phyloP scores from a whole-genome alignment of 2,797 vertebrate genomes.

The Pangasius sanitwongsei region DNA sequence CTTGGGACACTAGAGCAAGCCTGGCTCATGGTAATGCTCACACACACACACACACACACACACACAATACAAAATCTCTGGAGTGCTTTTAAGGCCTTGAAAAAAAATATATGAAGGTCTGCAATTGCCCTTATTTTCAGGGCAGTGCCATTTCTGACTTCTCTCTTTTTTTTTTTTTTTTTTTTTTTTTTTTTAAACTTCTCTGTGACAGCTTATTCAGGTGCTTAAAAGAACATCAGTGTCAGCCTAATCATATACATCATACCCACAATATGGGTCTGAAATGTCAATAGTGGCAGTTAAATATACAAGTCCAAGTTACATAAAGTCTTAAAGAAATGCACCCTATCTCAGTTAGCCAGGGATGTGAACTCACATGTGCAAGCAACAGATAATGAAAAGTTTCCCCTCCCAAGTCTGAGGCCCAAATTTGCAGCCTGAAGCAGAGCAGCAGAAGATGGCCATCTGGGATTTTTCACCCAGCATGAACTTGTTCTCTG shows the following conservation, averaged over 20 bases:
- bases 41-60: not conserved
- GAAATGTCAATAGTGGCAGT: conserved; percentile 55
- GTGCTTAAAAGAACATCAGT: not conserved
- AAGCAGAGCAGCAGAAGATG: conserved; percentile 59
- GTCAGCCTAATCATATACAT: not conserved
- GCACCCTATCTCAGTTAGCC: conserved; percentile 32
- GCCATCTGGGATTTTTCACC: conserved; percentile 56
- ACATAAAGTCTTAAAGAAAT: conserved; percentile 39
- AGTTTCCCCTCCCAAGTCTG: conserved; percentile 53
- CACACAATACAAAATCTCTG: not conserved
- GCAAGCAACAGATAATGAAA: conserved; percentile 60
- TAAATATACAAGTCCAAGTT: conserved; percentile 46
- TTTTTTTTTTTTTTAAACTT: not conserved
- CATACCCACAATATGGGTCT: not conserved
- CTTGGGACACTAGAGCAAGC: not conserved
- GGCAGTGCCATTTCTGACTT: not conserved
- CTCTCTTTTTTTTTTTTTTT: no score
- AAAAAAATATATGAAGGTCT: not conserved
- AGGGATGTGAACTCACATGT: conserved; percentile 44
- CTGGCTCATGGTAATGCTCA: not conserved
- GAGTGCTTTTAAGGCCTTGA: not conserved
- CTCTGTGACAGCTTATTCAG: not conserved
- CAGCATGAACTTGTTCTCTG: conserved; percentile 40
- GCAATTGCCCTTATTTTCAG: not conserved
- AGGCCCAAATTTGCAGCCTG: conserved; percentile 37